A percentile compares a stretch with the other conserved stretches of the same genome.
phyloP scores from a whole-genome alignment of 2,888 invertebrate species.

The Furcula furcula region DNA sequence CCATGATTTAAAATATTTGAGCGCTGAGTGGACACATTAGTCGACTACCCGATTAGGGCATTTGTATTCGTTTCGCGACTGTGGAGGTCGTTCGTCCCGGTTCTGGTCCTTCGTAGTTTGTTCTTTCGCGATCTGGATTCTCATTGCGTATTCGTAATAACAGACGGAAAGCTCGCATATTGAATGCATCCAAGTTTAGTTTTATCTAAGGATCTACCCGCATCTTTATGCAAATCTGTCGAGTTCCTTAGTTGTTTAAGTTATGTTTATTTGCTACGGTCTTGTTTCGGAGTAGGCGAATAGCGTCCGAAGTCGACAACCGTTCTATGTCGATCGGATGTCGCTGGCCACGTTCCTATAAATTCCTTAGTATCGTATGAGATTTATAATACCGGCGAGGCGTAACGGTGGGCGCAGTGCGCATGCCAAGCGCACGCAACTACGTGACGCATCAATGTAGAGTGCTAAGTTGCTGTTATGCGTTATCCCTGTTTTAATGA shows the following conservation, averaged over 20 bases:
- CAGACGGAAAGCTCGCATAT: slow-evolving; percentile 57
- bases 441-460: slow-evolving; percentile 46
- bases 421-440: slow-evolving; percentile 47
- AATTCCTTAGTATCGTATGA: slow-evolving; percentile 47
- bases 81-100: slow-evolving; percentile 80
- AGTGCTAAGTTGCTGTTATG: too few species aligned
- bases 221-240: slow-evolving; percentile 9
- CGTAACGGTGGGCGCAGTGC: slow-evolving; percentile 51
- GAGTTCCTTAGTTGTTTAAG: slow-evolving; percentile 23
- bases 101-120: slow-evolving; percentile 59
- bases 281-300: slow-evolving; percentile 34
- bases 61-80: slow-evolving; percentile 70
- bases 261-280: slow-evolving; percentile 34
- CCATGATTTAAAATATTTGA: slow-evolving; percentile 48
- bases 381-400: slow-evolving; percentile 47
- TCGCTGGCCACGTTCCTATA: slow-evolving; percentile 55
- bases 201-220: slow-evolving; percentile 8
- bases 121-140: slow-evolving; percentile 67
- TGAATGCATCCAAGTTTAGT: too few species aligned
- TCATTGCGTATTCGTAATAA: slow-evolving; percentile 62
- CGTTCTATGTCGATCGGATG: slow-evolving; percentile 45
- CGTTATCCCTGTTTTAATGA: too few species aligned
- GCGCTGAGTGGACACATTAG: slow-evolving; percentile 44
- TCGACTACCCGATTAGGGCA: slow-evolving; percentile 48
- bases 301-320: slow-evolving; percentile 45